Conservation (phyloP, 1,140 invertebrate genomes). For the Calycopis cecrops region DNA sequence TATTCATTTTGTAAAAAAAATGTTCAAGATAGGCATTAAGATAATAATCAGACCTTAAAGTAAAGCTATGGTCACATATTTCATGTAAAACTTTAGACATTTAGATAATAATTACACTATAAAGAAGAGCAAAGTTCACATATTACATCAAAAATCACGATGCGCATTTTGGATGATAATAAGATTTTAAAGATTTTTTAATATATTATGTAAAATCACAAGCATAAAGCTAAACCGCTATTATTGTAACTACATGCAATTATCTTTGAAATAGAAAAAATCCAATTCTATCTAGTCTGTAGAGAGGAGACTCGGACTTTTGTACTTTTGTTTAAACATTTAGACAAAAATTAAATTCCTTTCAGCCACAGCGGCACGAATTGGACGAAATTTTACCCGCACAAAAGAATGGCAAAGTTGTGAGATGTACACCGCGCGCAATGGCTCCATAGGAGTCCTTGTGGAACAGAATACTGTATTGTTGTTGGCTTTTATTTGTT, state of each 20-base stretch:
- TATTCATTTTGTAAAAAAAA: no score
- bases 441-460: not conserved
- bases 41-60: no score
- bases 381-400: not conserved
- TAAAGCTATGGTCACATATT: no score
- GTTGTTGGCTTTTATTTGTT: not conserved
- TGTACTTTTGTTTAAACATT: constrained; percentile 6
- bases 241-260: not conserved
- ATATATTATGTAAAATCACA: no score
- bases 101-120: no score
- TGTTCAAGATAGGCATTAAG: no score
- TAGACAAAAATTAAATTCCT: constrained; percentile 10
- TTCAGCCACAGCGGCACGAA: not conserved
- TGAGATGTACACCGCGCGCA: not conserved
- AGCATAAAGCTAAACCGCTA: not conserved
- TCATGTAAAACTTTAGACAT: no score
- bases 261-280: constrained; percentile 7
- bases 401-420: constrained; percentile 3
- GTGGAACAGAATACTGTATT: constrained; percentile 4
- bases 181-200: no score
- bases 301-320: no score
- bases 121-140: no score
- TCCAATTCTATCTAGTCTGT: not conserved
- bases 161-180: no score
- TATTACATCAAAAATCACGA: no score